These are phyloP conservation scores for Scomberomorus guttatus DNA, from an alignment of 2,797 vertebrate genomes.

Conservation along the genomic window DNA sequence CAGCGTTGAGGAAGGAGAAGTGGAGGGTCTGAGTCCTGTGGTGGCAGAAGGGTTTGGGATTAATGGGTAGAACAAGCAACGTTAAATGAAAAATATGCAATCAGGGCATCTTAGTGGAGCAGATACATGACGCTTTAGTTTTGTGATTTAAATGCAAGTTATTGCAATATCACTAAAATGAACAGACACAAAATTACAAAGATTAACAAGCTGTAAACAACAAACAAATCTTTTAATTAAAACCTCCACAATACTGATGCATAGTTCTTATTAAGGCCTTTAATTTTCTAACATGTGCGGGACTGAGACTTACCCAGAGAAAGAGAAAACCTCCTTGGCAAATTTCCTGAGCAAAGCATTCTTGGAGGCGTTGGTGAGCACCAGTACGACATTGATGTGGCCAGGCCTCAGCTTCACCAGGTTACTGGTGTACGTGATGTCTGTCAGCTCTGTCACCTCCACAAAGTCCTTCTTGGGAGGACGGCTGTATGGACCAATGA, in stretches of 20 bases:
- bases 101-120: not conserved
- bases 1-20: constrained; percentile 96
- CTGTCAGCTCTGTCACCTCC: constrained; percentile 95
- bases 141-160: not conserved
- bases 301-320: constrained; percentile 89
- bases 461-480: constrained; percentile 94
- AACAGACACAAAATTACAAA: not conserved
- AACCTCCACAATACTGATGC: not conserved
- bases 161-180: not conserved
- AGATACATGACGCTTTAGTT: not conserved
- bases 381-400: constrained; percentile 95
- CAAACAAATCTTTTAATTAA: not conserved
- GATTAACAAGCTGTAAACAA: not conserved
- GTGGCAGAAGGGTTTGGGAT: constrained; percentile 5
- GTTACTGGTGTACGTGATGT: constrained; percentile 95
- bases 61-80: not conserved
- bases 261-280: no score
- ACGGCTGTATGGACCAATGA: constrained; percentile 74
- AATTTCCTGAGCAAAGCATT: constrained; percentile 93
- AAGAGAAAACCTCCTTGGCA: constrained; percentile 94
- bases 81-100: not conserved
- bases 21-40: constrained; percentile 92
- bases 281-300: not conserved
- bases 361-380: constrained; percentile 92
- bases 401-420: constrained; percentile 93